Percentiles rank a stretch among this genome's conserved stretches.
Evolutionary conservation across 2,797 vertebrate species (phyloP).

Genomic region (Chelonia mydas): DNA sequence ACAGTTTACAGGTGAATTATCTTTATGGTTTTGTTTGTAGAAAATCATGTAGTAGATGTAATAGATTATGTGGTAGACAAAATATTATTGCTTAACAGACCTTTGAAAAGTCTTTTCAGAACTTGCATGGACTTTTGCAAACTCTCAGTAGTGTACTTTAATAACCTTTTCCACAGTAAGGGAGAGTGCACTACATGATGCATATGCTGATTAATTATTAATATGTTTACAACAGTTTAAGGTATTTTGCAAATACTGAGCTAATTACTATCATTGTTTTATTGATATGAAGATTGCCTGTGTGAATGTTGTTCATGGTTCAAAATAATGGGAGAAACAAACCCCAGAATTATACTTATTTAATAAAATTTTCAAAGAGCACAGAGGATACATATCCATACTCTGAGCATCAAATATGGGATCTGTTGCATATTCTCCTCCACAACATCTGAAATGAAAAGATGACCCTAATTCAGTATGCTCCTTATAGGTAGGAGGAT

Average conservation of each 20-base stretch:
- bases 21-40: background rate
- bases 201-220: conserved; percentile 25
- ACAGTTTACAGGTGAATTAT: background rate
- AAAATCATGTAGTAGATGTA: accelerated
- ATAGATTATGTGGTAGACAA: background rate
- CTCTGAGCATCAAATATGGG: background rate
- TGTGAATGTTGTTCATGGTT: background rate
- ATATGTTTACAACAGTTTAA: background rate
- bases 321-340: background rate
- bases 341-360: background rate
- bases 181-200: background rate
- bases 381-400: background rate
- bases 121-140: background rate
- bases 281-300: background rate
- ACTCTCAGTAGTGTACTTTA: conserved; percentile 13
- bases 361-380: background rate
- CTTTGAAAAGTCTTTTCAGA: background rate
- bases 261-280: background rate
- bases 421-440: background rate
- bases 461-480: background rate
- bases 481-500: background rate
- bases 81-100: accelerated
- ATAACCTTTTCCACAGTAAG: background rate
- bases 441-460: background rate
- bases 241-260: conserved; percentile 37